Conservation (phyloP, 2,888 invertebrate genomes). For the Scaptomyza flava region DNA sequence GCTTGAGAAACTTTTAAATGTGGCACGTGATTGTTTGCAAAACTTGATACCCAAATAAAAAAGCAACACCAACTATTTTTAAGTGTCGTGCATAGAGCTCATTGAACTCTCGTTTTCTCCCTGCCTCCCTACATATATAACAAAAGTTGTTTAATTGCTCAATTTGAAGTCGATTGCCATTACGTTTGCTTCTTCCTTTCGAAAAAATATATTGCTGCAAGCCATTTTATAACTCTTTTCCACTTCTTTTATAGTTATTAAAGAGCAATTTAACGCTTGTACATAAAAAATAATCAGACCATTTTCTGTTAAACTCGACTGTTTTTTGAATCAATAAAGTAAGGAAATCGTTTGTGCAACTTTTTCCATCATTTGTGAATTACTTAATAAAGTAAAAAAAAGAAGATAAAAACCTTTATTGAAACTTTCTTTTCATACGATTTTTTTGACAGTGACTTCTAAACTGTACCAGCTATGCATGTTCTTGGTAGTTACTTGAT, state of each 20-base stretch:
- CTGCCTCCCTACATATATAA: slow-evolving; percentile 11
- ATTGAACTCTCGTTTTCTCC: slow-evolving; percentile 51
- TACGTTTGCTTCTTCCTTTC: slow-evolving; percentile 27
- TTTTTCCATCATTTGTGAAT: not conserved
- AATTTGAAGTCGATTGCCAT: slow-evolving; percentile 58
- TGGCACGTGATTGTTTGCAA: slow-evolving; percentile 54
- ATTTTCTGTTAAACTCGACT: slow-evolving; percentile 26
- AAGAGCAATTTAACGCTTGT: slow-evolving; percentile 52
- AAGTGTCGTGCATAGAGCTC: slow-evolving; percentile 56
- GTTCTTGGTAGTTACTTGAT: slow-evolving; percentile 22
- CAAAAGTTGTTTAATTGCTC: slow-evolving; percentile 60
- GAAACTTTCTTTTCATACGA: too few species aligned
- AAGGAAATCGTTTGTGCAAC: slow-evolving; percentile 10
- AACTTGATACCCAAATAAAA: slow-evolving; percentile 1
- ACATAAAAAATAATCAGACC: slow-evolving; percentile 26
- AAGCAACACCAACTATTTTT: not conserved
- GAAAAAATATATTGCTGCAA: slow-evolving; percentile 44
- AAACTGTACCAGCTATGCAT: slow-evolving; percentile 5
- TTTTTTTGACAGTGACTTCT: slow-evolving; percentile 4
- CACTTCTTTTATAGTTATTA: slow-evolving; percentile 52
- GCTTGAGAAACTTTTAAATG: slow-evolving; percentile 53
- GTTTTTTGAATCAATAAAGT: not conserved
- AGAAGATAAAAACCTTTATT: too few species aligned
- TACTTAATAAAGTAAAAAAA: too few species aligned
- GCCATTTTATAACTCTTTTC: slow-evolving; percentile 34